phyloP scores from a whole-genome alignment of 2,888 invertebrate species.

The Gnatocerus cornutus region DNA sequence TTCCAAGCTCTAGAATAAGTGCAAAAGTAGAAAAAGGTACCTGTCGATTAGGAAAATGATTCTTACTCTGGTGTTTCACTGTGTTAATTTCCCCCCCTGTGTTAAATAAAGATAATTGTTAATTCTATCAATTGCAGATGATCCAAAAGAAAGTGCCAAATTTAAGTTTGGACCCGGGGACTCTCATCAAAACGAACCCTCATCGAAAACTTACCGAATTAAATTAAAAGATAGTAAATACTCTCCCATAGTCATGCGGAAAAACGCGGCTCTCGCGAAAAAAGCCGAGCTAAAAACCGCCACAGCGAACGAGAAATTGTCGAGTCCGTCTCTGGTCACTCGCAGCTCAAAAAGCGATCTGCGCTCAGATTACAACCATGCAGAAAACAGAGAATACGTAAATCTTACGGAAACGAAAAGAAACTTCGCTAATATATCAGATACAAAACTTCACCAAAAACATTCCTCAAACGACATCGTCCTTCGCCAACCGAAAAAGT shows the following conservation, averaged over 20 bases:
- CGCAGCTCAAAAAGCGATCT: conserved; percentile 49
- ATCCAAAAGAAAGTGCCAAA: conserved; percentile 19
- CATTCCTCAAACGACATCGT: conserved; percentile 60
- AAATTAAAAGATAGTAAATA: conserved; percentile 32
- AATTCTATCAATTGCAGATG: conserved; percentile 27
- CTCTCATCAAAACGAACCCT: conserved; percentile 24
- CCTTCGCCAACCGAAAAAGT: conserved; percentile 67
- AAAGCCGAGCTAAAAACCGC: conserved; percentile 57
- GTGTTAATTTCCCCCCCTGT: not conserved
- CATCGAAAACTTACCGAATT: conserved; percentile 30
- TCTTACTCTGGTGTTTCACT: conserved; percentile 1
- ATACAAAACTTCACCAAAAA: conserved; percentile 51
- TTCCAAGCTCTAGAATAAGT: conserved; percentile 59
- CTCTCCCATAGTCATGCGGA: conserved; percentile 24
- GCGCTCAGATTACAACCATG: conserved; percentile 17
- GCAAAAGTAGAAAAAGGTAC: conserved; percentile 69
- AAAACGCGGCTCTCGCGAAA: conserved; percentile 39
- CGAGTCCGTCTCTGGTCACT: conserved; percentile 66
- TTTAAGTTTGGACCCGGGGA: conserved; percentile 26
- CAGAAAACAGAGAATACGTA: too few relatives aligned
- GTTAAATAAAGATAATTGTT: not conserved
- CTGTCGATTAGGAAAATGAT: conserved; percentile 32
- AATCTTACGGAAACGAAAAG: conserved; percentile 4
- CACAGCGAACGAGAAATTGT: conserved; percentile 58
- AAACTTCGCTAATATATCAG: conserved; percentile 52